These are phyloP conservation scores for Oscheius sp. DNA, from an alignment of 2,888 invertebrate species.

Conservation along the genomic window DNA sequence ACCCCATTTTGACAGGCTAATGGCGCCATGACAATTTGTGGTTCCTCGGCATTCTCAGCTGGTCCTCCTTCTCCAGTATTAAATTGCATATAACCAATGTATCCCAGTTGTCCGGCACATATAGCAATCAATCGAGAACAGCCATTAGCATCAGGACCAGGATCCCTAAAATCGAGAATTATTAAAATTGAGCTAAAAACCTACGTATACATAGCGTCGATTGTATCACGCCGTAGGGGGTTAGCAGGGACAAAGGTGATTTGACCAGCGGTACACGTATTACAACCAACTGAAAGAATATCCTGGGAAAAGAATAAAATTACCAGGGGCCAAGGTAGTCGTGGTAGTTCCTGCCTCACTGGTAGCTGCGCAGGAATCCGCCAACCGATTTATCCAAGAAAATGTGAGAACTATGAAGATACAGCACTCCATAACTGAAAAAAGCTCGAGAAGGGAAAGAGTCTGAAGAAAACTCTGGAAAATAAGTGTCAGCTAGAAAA, in stretches of 20 bases:
- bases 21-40: background rate
- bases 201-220: background rate
- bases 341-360: constrained; percentile 7
- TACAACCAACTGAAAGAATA: background rate
- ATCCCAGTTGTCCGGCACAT: background rate
- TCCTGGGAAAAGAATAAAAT: no score
- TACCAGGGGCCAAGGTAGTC: background rate
- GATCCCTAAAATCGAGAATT: background rate
- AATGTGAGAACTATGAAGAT: background rate
- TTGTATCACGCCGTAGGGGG: background rate
- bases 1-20: background rate
- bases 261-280: background rate
- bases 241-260: background rate
- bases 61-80: constrained; percentile 6
- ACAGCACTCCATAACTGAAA: background rate
- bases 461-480: no score
- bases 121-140: background rate
- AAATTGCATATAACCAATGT: constrained; percentile 11
- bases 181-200: background rate
- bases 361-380: constrained; percentile 9
- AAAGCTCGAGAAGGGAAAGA: no score
- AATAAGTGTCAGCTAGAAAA: no score
- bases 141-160: background rate
- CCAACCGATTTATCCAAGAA: background rate
- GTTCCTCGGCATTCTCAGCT: background rate